Evolutionary conservation across 2,888 invertebrate species (phyloP).

Genomic region (Seladonia tumulorum): DNA sequence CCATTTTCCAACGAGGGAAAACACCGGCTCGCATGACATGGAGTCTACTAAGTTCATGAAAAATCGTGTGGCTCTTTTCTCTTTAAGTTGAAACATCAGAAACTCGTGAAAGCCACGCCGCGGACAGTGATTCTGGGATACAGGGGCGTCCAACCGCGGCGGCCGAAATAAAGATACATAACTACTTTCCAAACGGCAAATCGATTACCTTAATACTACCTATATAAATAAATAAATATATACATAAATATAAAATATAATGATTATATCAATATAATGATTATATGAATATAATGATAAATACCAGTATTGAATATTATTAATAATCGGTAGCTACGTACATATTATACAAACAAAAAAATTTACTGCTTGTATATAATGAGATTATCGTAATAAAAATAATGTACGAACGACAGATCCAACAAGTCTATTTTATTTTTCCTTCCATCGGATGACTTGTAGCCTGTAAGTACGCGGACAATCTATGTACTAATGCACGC

Average conservation of each 20-base stretch:
- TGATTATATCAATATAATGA: constrained; percentile 63
- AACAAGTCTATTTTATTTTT: constrained; percentile 13
- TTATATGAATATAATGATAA: constrained; percentile 62
- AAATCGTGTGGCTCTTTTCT: neutral
- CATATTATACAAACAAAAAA: constrained; percentile 66
- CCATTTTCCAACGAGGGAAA: neutral
- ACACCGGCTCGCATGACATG: neutral
- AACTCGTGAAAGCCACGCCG: neutral
- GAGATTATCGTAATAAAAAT: constrained; percentile 80
- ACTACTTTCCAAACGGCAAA: constrained; percentile 62
- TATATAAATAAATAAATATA: constrained; percentile 69
- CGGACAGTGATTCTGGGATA: neutral
- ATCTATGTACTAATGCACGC: neutral
- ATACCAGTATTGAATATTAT: constrained; percentile 60
- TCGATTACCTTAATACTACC: constrained; percentile 69
- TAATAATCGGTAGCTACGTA: constrained; percentile 71
- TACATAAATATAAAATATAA: constrained; percentile 60
- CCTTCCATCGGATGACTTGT: neutral
- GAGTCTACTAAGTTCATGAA: neutral
- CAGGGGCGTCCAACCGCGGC: constrained; percentile 39
- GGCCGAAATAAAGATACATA: constrained; percentile 47
- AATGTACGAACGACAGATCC: constrained; percentile 72
- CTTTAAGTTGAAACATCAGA: neutral
- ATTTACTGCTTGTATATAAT: constrained; percentile 82
- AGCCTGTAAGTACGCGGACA: neutral